Evolutionary conservation across 2,113 vertebrate genomes (phyloP).

Genomic region (Phyllostomus discolor): DNA sequence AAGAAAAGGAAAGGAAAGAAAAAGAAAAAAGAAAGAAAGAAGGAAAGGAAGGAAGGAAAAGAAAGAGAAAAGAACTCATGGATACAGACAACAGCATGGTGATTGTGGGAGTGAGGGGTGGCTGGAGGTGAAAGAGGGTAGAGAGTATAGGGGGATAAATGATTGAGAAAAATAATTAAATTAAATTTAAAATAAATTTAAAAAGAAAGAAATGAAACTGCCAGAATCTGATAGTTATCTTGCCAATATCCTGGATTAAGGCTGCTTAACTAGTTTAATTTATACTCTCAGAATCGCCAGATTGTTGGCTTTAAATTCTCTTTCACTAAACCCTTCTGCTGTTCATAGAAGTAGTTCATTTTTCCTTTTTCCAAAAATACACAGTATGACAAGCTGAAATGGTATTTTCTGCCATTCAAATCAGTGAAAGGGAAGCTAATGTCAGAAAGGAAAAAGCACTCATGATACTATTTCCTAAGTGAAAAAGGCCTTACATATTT

Average conservation of each 20-base stretch:
- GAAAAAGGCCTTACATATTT: slow-evolving; percentile 53
- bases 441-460: slow-evolving; percentile 69
- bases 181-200: background rate
- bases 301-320: slow-evolving; percentile 73
- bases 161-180: too few relatives aligned
- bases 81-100: too few relatives aligned
- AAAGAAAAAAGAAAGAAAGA: too few relatives aligned
- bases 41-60: too few relatives aligned
- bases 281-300: slow-evolving; percentile 71
- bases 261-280: slow-evolving; percentile 72
- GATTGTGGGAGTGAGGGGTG: too few relatives aligned
- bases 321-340: slow-evolving; percentile 71
- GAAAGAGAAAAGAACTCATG: too few relatives aligned
- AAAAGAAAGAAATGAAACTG: slow-evolving; percentile 51
- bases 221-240: slow-evolving; percentile 47
- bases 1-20: too few relatives aligned
- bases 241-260: slow-evolving; percentile 68
- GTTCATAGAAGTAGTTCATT: slow-evolving; percentile 73
- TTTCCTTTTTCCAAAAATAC: slow-evolving; percentile 72
- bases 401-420: slow-evolving; percentile 76
- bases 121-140: too few relatives aligned
- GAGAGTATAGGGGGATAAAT: too few relatives aligned
- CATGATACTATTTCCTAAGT: slow-evolving; percentile 64
- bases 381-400: slow-evolving; percentile 73
- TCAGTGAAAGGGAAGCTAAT: slow-evolving; percentile 68